Evolutionary conservation across 1,140 invertebrate species (phyloP), one percentile per base, ranked within the genome.

Genomic region (Diabrotica undecimpunctata): DNA sequence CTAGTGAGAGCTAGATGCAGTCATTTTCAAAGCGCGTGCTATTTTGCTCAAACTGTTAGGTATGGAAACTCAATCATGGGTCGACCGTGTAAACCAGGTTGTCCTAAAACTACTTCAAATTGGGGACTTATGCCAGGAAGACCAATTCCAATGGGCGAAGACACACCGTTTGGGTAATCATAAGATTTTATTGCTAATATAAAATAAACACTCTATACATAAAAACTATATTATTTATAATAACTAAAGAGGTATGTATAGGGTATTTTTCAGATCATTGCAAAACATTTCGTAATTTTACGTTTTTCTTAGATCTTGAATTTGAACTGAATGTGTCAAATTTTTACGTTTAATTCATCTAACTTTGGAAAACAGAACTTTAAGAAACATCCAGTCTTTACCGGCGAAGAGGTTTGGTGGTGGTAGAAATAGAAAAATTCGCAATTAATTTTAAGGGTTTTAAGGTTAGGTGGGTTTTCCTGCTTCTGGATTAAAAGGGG

Each of bases 21-120:
- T 60, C 87, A 88, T 70, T 88, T 88, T 71, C 82, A 87, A 79
- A 87, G 86, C 61, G 85, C 86, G 12, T 88, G 87, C 63, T 88
- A 84, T 73, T 83, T 85, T 71, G 86, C 87, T 0, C 82, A 83
- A 11, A 84, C 84, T 12, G 81, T 87, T 0, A 77, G 82, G 46
- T 78, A 81, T 60, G 74, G 77, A 50, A 73, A 83, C 35, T 81
- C 79, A 6, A 79, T 86, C 51, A 74, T 87, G 11, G 86, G 83
- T 0, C 74, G 84, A 8, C 86, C 86, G 0, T 88, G 87, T 68
- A 81, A 83, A 52, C 76, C 80, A 4, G 78, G 79, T 0, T 88
- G 87, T 72, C 83, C 85, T 0, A 81, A 83, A 74, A 73, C 66
- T 67, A 66, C 75, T 52, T 68, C 79, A 66, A 75, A 79, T 57